phyloP scores from a whole-genome alignment of 2,113 vertebrate species.

The Mustela lutreola region DNA sequence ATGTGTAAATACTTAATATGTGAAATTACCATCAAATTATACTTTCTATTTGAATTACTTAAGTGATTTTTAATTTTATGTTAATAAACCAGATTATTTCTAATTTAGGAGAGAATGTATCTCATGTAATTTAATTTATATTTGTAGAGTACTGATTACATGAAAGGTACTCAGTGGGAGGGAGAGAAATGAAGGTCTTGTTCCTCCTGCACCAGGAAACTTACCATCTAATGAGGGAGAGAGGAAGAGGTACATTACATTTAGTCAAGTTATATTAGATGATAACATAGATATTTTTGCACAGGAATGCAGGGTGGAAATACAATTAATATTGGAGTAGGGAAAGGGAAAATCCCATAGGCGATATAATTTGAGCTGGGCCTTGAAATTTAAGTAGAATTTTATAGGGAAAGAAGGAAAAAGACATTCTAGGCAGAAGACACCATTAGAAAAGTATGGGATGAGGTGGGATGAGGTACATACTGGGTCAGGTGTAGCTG shows the following conservation, averaged over 20 bases:
- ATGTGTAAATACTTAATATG: constrained; percentile 50
- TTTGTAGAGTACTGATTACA: background rate
- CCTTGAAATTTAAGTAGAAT: constrained; percentile 14
- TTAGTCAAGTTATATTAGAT: constrained; percentile 40
- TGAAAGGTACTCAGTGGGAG: background rate
- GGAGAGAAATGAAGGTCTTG: background rate
- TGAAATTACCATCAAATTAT: background rate
- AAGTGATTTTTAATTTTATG: constrained; percentile 14
- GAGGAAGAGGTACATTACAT: background rate
- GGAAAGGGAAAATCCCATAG: background rate
- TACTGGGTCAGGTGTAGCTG: background rate
- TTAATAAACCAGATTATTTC: background rate
- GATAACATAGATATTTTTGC: background rate
- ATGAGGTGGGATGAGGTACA: background rate
- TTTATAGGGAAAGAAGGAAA: background rate
- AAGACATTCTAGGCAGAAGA: background rate
- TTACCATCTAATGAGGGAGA: background rate
- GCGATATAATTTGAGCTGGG: background rate
- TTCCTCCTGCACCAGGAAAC: background rate
- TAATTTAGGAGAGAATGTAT: background rate
- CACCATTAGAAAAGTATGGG: background rate
- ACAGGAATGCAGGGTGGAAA: background rate
- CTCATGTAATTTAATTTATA: constrained; percentile 6
- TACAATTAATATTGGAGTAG: background rate
- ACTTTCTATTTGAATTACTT: constrained; percentile 44